Evolutionary conservation across 2,113 vertebrate genomes (phyloP).

Genomic region (Calyptomena viridis): DNA sequence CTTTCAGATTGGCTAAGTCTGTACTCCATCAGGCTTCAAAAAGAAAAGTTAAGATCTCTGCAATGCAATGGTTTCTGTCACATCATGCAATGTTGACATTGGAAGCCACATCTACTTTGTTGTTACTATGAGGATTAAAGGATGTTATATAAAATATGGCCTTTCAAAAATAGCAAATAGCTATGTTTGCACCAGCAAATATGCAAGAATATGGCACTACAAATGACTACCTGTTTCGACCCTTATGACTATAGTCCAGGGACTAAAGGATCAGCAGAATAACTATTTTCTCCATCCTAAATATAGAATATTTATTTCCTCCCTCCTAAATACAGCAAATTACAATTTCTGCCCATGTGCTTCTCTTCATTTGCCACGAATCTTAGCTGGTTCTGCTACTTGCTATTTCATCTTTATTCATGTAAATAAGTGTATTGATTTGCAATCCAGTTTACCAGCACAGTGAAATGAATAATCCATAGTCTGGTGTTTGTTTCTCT

Average conservation of each 20-base stretch:
- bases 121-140: not conserved
- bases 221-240: not conserved
- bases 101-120: not conserved
- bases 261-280: not conserved
- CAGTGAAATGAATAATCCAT: not conserved
- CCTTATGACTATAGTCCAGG: not conserved
- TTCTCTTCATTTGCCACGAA: not conserved
- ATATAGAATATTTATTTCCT: not conserved
- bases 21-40: not conserved
- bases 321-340: not conserved
- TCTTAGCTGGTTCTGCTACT: not conserved
- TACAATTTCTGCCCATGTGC: not conserved
- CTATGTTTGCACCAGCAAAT: not conserved
- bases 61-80: not conserved
- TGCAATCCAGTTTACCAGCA: not conserved
- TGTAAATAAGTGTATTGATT: not conserved
- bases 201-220: not conserved
- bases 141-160: not conserved
- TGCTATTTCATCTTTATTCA: not conserved
- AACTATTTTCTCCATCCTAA: not conserved
- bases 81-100: not conserved
- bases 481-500: not conserved
- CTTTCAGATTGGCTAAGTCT: not conserved
- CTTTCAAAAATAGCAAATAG: not conserved
- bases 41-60: not conserved